phyloP scores from a whole-genome alignment of 2,797 vertebrate genomes.

The Mus caroli region DNA sequence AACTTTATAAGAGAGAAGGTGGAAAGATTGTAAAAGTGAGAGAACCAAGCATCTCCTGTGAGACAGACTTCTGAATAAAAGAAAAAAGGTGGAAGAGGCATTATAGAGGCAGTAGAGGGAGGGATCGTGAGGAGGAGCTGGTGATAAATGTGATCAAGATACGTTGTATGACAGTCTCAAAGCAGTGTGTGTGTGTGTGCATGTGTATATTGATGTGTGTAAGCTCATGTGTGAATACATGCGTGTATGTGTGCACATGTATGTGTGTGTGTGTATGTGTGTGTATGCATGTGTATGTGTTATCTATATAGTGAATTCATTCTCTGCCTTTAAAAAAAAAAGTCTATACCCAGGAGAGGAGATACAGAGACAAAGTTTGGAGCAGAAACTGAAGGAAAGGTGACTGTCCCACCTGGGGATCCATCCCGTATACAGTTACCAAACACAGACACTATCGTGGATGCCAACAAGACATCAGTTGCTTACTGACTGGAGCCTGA shows the following conservation, averaged over 20 bases:
- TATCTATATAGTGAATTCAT: background rate
- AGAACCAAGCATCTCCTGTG: background rate
- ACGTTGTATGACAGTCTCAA: background rate
- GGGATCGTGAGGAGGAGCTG: background rate
- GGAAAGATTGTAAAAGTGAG: background rate
- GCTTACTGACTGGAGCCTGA: too few relatives aligned
- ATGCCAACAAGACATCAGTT: too few relatives aligned
- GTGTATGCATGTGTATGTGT: background rate
- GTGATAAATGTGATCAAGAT: background rate
- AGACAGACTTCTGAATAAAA: background rate
- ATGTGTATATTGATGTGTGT: too few relatives aligned
- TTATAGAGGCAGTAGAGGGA: background rate
- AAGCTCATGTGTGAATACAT: too few relatives aligned
- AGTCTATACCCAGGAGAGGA: background rate
- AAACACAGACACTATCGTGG: too few relatives aligned
- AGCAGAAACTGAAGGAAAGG: too few relatives aligned
- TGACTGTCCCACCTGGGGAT: too few relatives aligned
- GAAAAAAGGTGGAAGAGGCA: background rate
- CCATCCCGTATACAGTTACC: too few relatives aligned
- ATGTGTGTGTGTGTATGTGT: too few relatives aligned
- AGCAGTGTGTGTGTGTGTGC: background rate
- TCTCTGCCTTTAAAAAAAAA: background rate
- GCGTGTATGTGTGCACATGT: too few relatives aligned
- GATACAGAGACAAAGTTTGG: too few relatives aligned
- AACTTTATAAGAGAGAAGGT: background rate